Conservation (phyloP, 2,113 vertebrate species). For the Spermophilus dauricus region DNA sequence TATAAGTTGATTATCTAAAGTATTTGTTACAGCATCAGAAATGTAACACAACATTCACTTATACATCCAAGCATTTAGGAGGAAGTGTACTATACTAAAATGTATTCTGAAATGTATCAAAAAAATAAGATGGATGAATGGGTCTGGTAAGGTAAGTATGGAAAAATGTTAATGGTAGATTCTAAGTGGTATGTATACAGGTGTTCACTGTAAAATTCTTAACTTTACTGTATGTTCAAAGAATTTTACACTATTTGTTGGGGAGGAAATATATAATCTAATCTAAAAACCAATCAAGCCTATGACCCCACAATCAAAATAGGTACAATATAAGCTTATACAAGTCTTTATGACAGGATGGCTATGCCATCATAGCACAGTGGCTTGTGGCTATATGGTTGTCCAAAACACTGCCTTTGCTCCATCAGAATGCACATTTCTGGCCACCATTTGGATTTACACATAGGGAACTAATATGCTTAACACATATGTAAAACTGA, state of each 20-base stretch:
- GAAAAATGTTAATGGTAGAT: background rate
- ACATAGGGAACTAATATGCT: background rate
- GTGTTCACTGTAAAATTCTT: background rate
- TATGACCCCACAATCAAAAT: background rate
- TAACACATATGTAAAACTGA: background rate
- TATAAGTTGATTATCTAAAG: background rate
- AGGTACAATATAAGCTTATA: background rate
- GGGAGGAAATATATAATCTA: background rate
- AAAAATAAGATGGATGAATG: background rate
- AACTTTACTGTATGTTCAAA: background rate
- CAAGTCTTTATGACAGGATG: background rate
- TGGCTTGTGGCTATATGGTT: background rate
- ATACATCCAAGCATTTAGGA: background rate
- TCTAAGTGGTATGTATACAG: background rate
- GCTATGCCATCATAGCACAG: background rate
- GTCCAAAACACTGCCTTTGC: background rate
- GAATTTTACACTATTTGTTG: background rate
- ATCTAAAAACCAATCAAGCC: background rate
- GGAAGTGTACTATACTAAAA: background rate
- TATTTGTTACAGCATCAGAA: background rate
- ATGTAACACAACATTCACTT: background rate
- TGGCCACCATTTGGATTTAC: constrained; percentile 28
- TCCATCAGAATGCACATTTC: background rate
- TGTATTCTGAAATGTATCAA: constrained; percentile 11
- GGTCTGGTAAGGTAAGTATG: background rate